These are phyloP conservation scores for Theodoxus fluviatilis DNA, from an alignment of 2,888 invertebrate species.

Conservation along the genomic window DNA sequence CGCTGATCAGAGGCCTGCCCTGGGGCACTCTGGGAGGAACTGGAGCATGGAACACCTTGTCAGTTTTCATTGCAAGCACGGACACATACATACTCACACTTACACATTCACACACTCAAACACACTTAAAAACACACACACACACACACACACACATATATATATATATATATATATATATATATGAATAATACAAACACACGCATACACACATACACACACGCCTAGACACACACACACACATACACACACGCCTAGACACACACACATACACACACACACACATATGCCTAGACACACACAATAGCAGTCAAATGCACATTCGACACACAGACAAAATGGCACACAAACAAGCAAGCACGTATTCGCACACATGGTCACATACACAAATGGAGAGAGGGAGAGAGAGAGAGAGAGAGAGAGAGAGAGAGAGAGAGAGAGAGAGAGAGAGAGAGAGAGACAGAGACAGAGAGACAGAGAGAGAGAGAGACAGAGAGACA, in stretches of 20 bases:
- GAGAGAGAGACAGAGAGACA: background rate
- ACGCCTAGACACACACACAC: slow-evolving; percentile 3
- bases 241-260: background rate
- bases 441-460: slow-evolving; percentile 8
- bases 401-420: background rate
- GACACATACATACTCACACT: background rate
- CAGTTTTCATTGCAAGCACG: background rate
- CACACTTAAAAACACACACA: background rate
- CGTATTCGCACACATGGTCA: too few relatives aligned
- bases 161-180: background rate
- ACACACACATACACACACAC: slow-evolving; percentile 2
- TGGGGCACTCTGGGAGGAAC: slow-evolving; percentile 53
- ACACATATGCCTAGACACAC: background rate
- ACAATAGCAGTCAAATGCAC: too few relatives aligned
- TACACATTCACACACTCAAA: background rate
- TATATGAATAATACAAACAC: background rate
- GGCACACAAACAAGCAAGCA: too few relatives aligned
- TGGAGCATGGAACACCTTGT: slow-evolving; percentile 28
- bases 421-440: background rate
- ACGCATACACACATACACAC: background rate
- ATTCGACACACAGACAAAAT: background rate
- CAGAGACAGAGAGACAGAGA: background rate
- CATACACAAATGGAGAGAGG: too few relatives aligned
- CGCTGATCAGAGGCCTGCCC: slow-evolving; percentile 89
- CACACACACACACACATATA: background rate